Percentiles rank a stretch among this genome's conserved stretches.
These are phyloP conservation scores for Brachionichthys hirsutus DNA, from an alignment of 2,113 vertebrate species.

Conservation along the genomic window DNA sequence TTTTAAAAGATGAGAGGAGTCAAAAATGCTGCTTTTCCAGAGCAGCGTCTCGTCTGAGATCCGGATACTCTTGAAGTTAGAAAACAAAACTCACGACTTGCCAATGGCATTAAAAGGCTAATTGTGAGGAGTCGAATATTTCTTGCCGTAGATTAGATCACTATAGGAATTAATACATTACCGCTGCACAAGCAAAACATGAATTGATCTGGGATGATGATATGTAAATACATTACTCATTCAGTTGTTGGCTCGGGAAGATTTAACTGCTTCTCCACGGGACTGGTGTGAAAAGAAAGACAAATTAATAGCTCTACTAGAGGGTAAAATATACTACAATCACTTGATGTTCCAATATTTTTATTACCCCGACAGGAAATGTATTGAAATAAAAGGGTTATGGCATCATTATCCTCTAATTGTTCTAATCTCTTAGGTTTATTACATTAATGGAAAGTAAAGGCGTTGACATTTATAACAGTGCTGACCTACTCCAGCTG, in stretches of 20 bases:
- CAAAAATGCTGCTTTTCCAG: conserved; percentile 33
- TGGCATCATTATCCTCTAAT: conserved; percentile 18
- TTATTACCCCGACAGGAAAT: conserved; percentile 4
- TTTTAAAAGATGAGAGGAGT: conserved; percentile 41
- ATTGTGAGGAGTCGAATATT: background rate
- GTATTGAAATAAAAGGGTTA: background rate
- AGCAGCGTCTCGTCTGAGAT: conserved; percentile 22
- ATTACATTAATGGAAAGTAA: conserved; percentile 16
- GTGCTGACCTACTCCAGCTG: background rate
- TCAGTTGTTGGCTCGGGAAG: background rate
- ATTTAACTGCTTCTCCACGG: background rate
- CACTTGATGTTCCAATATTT: background rate
- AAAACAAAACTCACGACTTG: conserved; percentile 2
- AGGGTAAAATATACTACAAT: background rate
- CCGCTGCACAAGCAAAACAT: conserved; percentile 8
- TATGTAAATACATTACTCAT: too few species aligned
- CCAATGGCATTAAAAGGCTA: conserved; percentile 1
- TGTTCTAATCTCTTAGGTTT: conserved; percentile 16
- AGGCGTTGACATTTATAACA: conserved; percentile 1
- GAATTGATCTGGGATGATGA: background rate
- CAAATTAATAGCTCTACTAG: too few species aligned
- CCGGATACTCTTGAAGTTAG: background rate
- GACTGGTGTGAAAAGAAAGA: background rate
- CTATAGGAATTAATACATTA: background rate
- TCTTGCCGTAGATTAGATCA: background rate